Conservation (phyloP, 1,140 invertebrate species). For the Nasonia vitripennis region DNA sequence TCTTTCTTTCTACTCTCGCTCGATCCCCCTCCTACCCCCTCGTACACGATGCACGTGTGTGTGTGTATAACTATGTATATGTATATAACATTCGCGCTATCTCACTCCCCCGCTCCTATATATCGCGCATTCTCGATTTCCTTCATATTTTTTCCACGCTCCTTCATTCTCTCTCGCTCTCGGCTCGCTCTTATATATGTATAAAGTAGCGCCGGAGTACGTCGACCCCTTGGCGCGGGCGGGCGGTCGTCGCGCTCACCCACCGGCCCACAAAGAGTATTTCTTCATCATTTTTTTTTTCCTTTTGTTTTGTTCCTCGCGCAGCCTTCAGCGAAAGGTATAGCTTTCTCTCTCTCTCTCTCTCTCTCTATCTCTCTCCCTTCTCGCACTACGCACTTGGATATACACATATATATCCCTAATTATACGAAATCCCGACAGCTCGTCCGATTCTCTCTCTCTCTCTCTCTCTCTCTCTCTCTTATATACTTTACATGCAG, state of each 20-base stretch:
- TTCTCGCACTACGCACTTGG: slow-evolving; percentile 37
- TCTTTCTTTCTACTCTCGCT: background rate
- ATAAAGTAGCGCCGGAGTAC: slow-evolving; percentile 45
- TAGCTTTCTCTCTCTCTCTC: background rate
- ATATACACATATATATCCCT: slow-evolving; percentile 29
- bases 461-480: too few relatives aligned
- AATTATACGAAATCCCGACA: slow-evolving; percentile 47
- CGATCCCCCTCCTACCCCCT: background rate
- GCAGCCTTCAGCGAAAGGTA: background rate
- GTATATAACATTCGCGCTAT: slow-evolving; percentile 12
- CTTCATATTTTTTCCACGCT: slow-evolving; percentile 37
- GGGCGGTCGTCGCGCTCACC: background rate
- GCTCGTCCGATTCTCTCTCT: slow-evolving; percentile 21
- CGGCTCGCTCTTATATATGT: background rate
- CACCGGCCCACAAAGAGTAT: slow-evolving; percentile 38
- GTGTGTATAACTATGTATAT: background rate
- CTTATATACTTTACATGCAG: slow-evolving; percentile 17
- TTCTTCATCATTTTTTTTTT: slow-evolving; percentile 41
- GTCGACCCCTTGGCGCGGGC: slow-evolving; percentile 36
- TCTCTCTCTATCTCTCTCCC: background rate
- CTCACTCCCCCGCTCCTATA: slow-evolving; percentile 13
- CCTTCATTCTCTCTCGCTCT: slow-evolving; percentile 24
- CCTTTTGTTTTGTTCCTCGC: slow-evolving; percentile 32
- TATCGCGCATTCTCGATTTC: slow-evolving; percentile 46
- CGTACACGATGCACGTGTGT: background rate